Evolutionary conservation across 2,888 invertebrate species (phyloP), one percentile per base, ranked within the genome.

Genomic region (Tortrix viridana): DNA sequence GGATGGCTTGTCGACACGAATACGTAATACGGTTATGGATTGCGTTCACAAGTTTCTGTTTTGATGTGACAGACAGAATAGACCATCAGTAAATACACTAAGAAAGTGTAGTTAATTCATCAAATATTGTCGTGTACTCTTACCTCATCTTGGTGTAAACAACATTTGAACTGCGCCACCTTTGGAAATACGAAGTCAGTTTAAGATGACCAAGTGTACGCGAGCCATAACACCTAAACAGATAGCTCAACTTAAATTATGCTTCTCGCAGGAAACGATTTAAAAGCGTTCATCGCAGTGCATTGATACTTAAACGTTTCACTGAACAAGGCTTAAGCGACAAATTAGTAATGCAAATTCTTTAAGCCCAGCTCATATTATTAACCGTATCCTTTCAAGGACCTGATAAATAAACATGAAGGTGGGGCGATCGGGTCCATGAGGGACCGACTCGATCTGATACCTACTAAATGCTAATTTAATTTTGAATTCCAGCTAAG

Each of bases 391-490:
- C 84, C 82, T 80, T 81, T 84, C 77, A 77, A 82, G 83, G 83
- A 84, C 78, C 85, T 85, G 75, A 84, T 87, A 89, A 88, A 88
- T 88, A 88, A 85, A 88, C 88, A 88, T 88, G 85, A 88, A 77
- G 73, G 68, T 67, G 71, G 75, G 69, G 73, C 76, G 73, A 80
- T 82, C 74, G 77, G 77, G 75, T 79, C 79, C 76, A 81, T 75
- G 76, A 73, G 73, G 67, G 81, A 79, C 79, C 78, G 81, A 84
- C 80, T 82, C 77, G 77, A 82, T 83, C 80, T 77, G 81, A 81
- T 84, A 81, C 81, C 81, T 78, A 82, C 80, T 85, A 84, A 85
- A 85, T 84, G 85, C 75, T 85, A 85, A 84, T 85, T 82, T 77
- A 81, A 82, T 84, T 81, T 82, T 77, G 77, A 75, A 79, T 77